phyloP scores from a whole-genome alignment of 1,140 invertebrate genomes.

The Popillia japonica region DNA sequence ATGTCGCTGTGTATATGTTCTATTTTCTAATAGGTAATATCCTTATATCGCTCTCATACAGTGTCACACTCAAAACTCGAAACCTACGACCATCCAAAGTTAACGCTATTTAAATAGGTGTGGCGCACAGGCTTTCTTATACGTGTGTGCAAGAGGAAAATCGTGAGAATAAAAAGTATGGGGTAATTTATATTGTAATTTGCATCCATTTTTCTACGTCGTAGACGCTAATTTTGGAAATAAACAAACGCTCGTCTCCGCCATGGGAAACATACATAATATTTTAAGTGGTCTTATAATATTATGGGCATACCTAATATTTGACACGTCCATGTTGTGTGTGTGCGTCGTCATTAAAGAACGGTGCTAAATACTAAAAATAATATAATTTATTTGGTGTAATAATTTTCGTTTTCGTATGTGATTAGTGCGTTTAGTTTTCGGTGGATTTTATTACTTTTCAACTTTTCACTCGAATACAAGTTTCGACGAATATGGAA shows the following conservation, averaged over 20 bases:
- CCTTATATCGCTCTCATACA: neutral
- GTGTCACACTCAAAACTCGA: neutral
- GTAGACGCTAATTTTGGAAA: slow-evolving; percentile 12
- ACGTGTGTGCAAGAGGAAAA: neutral
- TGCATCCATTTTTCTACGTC: slow-evolving; percentile 24
- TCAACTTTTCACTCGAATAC: neutral
- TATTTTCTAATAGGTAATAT: neutral
- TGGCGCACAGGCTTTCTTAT: neutral
- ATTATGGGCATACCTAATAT: slow-evolving; percentile 22
- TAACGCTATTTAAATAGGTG: slow-evolving; percentile 29
- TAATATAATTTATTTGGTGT: slow-evolving; percentile 31
- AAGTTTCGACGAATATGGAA: neutral
- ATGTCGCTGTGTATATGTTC: neutral
- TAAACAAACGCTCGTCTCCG: slow-evolving; percentile 20
- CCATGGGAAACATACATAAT: slow-evolving; percentile 26
- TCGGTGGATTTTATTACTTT: slow-evolving; percentile 2
- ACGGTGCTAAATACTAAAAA: slow-evolving; percentile 27
- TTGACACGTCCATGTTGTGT: slow-evolving; percentile 7
- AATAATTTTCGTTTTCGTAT: slow-evolving; percentile 18
- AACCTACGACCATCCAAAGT: neutral
- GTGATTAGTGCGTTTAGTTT: slow-evolving; percentile 1
- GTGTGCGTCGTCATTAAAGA: slow-evolving; percentile 19
- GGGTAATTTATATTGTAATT: slow-evolving; percentile 33
- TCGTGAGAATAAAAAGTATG: slow-evolving; percentile 30
- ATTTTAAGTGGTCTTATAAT: slow-evolving; percentile 31